Conservation (phyloP, 2,113 vertebrate species). For the Isurus oxyrinchus region DNA sequence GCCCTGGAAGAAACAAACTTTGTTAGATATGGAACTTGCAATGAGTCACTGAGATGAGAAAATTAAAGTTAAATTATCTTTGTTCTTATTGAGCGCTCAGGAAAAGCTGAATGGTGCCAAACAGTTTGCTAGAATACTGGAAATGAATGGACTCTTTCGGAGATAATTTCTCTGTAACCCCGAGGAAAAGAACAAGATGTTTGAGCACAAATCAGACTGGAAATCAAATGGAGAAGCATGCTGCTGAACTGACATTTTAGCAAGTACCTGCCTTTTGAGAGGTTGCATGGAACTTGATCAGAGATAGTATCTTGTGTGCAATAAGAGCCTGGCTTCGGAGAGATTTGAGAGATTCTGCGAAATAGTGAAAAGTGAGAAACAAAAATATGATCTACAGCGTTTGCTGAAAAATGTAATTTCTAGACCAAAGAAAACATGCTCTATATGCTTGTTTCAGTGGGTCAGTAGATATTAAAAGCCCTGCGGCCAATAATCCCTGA, state of each 20-base stretch:
- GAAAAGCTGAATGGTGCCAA: neutral
- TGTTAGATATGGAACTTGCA: no score
- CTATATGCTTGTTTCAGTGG: neutral
- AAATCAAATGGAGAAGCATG: neutral
- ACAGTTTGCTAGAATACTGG: neutral
- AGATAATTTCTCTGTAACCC: no score
- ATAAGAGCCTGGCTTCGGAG: neutral
- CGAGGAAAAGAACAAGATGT: neutral
- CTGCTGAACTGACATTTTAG: neutral
- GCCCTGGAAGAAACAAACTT: no score
- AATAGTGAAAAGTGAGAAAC: neutral
- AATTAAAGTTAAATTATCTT: no score
- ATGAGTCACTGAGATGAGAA: no score
- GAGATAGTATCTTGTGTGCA: neutral
- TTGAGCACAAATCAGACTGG: neutral
- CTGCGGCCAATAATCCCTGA: neutral
- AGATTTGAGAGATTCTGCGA: neutral
- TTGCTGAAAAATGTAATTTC: neutral
- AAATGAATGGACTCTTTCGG: no score
- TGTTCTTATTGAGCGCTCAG: no score
- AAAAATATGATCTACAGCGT: neutral
- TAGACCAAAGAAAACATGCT: neutral
- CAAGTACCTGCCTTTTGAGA: neutral
- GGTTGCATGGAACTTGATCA: neutral
- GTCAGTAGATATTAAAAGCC: neutral